These are phyloP conservation scores for Hiodon tergisus DNA, from an alignment of 2,113 vertebrate species.

Conservation along the genomic window DNA sequence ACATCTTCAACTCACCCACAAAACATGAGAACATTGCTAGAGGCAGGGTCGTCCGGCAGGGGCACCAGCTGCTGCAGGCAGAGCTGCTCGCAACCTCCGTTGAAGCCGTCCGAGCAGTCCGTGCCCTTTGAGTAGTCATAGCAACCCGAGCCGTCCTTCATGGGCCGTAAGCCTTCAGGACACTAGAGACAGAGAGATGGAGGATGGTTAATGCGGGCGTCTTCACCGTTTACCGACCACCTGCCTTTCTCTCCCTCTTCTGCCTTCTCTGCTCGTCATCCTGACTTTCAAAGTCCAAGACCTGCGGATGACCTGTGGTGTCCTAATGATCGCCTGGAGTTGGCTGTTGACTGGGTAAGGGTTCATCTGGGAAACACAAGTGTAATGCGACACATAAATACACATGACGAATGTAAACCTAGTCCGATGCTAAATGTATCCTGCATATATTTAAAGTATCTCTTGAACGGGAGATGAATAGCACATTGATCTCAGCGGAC, in stretches of 20 bases:
- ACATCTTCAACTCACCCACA: constrained; percentile 79
- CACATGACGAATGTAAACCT: too few species aligned
- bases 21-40: constrained; percentile 96
- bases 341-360: too few species aligned
- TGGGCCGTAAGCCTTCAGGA: constrained; percentile 85
- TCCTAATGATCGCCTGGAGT: too few species aligned
- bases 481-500: not conserved
- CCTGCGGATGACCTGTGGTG: too few species aligned
- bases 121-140: constrained; percentile 93
- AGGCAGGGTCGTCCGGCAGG: constrained; percentile 74
- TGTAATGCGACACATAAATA: too few species aligned
- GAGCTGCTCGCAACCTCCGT: constrained; percentile 93
- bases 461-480: not conserved
- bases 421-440: not conserved
- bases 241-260: too few species aligned
- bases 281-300: too few species aligned
- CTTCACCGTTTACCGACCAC: not conserved
- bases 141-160: constrained; percentile 96
- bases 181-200: constrained; percentile 61
- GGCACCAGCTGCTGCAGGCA: constrained; percentile 92
- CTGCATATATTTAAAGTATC: not conserved
- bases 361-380: too few species aligned
- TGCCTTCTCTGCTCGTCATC: too few species aligned
- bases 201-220: constrained; percentile 35
- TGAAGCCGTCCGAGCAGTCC: constrained; percentile 95